phyloP scores from a whole-genome alignment of 2,888 invertebrate genomes.

The Heteromyza rotundicornis region DNA sequence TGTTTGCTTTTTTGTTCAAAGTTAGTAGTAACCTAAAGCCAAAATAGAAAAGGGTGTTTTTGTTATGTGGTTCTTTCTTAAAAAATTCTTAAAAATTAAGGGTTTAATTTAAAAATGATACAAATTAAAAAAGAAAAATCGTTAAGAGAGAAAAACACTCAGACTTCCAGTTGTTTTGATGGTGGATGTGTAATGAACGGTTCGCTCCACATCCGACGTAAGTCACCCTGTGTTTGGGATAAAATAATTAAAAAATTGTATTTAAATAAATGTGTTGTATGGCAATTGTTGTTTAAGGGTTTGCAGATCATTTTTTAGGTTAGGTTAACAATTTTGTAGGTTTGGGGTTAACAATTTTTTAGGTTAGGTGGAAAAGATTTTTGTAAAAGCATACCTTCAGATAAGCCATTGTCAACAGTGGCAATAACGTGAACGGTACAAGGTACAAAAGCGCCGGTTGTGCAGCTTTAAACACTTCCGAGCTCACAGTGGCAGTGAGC shows the following conservation, averaged over 20 bases:
- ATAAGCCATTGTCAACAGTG: constrained; percentile 96
- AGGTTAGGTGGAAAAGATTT: no score
- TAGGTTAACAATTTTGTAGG: no score
- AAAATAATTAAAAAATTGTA: background rate
- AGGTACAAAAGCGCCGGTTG: constrained; percentile 96
- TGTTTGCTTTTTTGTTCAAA: constrained; percentile 19
- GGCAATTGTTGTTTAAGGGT: background rate
- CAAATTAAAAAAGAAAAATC: constrained; percentile 22
- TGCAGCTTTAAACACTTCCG: constrained; percentile 97
- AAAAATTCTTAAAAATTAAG: constrained; percentile 39
- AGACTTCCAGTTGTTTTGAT: constrained; percentile 84
- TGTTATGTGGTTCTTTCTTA: background rate
- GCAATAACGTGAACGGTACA: constrained; percentile 96
- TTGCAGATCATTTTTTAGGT: no score
- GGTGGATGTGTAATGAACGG: constrained; percentile 85
- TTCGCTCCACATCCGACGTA: constrained; percentile 97
- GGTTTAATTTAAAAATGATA: constrained; percentile 36
- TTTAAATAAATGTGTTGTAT: background rate
- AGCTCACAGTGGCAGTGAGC: constrained; percentile 95
- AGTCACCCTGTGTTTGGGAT: constrained; percentile 82
- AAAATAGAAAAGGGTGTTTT: no score
- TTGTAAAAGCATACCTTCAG: constrained; percentile 74
- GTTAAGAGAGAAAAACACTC: constrained; percentile 63
- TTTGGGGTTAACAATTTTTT: no score
- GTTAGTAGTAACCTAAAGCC: no score